These are phyloP conservation scores for Xerus rutilus DNA, from an alignment of 2,797 vertebrate species.

Conservation along the genomic window DNA sequence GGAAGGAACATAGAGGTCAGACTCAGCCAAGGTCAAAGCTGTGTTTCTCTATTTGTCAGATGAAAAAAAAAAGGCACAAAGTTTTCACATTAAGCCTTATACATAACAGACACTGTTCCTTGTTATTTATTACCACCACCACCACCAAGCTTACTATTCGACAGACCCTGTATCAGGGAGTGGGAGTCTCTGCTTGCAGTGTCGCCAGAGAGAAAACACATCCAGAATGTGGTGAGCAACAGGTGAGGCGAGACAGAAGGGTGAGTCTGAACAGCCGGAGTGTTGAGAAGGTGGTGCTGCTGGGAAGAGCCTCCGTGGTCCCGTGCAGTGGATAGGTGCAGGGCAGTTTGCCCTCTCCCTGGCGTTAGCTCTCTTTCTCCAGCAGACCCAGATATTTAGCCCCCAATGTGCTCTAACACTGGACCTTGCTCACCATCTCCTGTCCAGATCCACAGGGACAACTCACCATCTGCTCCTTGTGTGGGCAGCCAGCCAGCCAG, in stretches of 20 bases:
- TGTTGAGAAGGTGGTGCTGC: neutral
- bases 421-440: neutral
- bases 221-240: neutral
- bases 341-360: neutral
- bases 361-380: neutral
- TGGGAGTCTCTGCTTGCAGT: neutral
- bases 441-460: neutral
- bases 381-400: neutral
- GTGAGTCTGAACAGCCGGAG: neutral
- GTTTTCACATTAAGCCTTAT: neutral
- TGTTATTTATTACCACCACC: neutral
- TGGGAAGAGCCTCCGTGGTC: neutral
- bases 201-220: neutral
- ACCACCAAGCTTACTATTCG: neutral
- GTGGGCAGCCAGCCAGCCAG: neutral
- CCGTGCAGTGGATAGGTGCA: neutral
- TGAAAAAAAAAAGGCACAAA: neutral
- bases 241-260: neutral
- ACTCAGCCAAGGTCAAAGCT: neutral
- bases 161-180: neutral
- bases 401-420: neutral
- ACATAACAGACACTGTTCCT: neutral
- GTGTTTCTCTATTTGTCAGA: neutral
- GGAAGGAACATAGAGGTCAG: neutral
- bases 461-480: neutral